Conservation (phyloP, 2,797 vertebrate species). For the Phataginus tetradactyla region DNA sequence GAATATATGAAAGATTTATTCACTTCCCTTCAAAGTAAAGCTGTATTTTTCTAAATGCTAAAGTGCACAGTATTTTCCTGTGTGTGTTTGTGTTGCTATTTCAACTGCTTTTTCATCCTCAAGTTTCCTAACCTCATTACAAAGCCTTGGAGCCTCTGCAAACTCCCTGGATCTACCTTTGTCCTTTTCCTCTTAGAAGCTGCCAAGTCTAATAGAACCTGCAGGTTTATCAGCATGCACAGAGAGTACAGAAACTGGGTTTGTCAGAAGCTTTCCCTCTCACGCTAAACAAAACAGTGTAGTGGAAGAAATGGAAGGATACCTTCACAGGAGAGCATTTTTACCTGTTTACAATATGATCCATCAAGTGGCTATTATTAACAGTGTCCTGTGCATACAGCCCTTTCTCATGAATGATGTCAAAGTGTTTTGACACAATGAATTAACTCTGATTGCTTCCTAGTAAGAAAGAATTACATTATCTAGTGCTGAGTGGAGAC, state of each 20-base stretch:
- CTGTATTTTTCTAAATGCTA: constrained; percentile 21
- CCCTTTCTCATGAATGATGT: constrained; percentile 9
- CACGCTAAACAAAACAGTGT: not conserved
- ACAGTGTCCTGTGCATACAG: not conserved
- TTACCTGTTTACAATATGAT: not conserved
- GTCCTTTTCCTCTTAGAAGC: not conserved
- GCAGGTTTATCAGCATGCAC: not conserved
- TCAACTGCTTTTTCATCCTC: constrained; percentile 15
- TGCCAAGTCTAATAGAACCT: constrained; percentile 20
- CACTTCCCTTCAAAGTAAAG: not conserved
- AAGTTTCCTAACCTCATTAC: constrained; percentile 20
- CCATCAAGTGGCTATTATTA: not conserved
- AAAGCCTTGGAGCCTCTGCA: not conserved
- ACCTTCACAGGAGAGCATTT: not conserved
- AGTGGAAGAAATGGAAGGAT: not conserved
- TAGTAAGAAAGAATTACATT: not conserved
- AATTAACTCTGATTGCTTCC: not conserved
- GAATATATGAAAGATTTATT: not conserved
- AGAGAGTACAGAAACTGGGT: not conserved
- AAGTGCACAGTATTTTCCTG: not conserved
- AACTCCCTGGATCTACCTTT: not conserved
- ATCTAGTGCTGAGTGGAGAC: not conserved
- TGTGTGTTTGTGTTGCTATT: not conserved
- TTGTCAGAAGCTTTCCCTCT: not conserved
- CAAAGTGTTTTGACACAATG: not conserved